Conservation (phyloP, 2,888 invertebrate species). For the Octodonta nipae region DNA sequence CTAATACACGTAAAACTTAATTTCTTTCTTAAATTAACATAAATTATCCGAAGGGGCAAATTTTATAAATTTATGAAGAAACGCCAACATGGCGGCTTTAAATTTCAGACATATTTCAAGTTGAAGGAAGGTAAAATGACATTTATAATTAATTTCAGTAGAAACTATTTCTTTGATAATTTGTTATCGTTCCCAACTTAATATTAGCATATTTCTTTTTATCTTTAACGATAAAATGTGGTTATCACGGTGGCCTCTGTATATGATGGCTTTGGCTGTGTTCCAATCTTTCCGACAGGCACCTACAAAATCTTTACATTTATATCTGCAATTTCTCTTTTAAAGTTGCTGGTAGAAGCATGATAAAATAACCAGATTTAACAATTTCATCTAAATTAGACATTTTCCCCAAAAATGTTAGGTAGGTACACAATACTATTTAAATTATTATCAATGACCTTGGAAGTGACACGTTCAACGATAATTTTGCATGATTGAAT, state of each 20-base stretch:
- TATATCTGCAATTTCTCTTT: background rate
- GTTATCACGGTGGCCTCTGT: constrained; percentile 18
- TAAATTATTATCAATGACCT: too few species aligned
- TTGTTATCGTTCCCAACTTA: constrained; percentile 22
- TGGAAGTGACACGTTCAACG: too few species aligned
- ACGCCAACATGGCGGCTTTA: constrained; percentile 23
- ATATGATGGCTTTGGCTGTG: constrained; percentile 19
- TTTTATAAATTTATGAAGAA: too few species aligned
- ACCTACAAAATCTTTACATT: too few species aligned
- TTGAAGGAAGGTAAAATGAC: constrained; percentile 21
- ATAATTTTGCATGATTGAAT: too few species aligned
- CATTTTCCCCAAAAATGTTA: background rate
- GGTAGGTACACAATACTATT: too few species aligned
- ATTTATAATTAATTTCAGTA: constrained; percentile 7
- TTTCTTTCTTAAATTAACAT: too few species aligned
- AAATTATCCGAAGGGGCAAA: too few species aligned
- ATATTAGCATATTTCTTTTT: constrained; percentile 28
- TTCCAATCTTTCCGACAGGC: too few species aligned
- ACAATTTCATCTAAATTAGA: background rate
- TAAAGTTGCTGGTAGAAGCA: constrained; percentile 5
- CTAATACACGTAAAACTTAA: too few species aligned
- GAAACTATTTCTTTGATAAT: background rate
- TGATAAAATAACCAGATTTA: constrained; percentile 8
- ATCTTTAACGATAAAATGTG: constrained; percentile 12
- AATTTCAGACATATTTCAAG: constrained; percentile 14